Base-by-base conservation (phyloP, 2,888 invertebrate species). In the Sphinx pinastri region DNA sequence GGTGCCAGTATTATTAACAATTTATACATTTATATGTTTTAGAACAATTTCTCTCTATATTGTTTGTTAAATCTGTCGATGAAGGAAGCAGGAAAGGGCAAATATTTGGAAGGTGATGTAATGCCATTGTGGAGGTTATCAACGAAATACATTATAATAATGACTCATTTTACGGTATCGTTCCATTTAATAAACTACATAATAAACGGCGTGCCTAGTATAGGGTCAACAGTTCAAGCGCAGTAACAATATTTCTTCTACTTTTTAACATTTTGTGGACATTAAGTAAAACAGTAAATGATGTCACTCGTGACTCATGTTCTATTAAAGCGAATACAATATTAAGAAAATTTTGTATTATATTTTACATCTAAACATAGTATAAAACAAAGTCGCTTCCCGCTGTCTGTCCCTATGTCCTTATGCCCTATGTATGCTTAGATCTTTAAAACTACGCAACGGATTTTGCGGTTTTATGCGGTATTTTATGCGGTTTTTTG, bases 211-310 rank as follows among this genome's bases (percentile, higher is more conserved):
- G 75, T 86, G 85, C 83, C 84, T 88, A 85, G 83, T 84, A 81
- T 81, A 83, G 84, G 93, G 93, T 93, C 93, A 93, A 81, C 73
- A 88, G 93, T 92, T 93, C 93, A 92, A 87, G 85, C 86, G 82
- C 87, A 88, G 85, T 89, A 86, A 83, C 85, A 87, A 91, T 92
- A 92, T 87, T 88, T 92, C 89, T 89, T 89, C 82, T 77, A 87
- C 83, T 85, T 89, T 88, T 90, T 86, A 88, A 88, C 83, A 88
- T 88, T 89, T 87, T 85, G 83, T 85, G 86, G 84, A 84, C 81
- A 85, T 88, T 86, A 82, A 85, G 82, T 89, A 87, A 91, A 91
- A 90, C 87, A 87, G 85, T 88, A 84, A 88, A 93, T 93, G 93
- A 93, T 93, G 91, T 93, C 93, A 93, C 60, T 76, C 71, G 74